A percentile compares a stretch with the other conserved stretches of the same genome.
Conservation (phyloP, 2,888 invertebrate genomes). For the Leptinotarsa peninsularis region DNA sequence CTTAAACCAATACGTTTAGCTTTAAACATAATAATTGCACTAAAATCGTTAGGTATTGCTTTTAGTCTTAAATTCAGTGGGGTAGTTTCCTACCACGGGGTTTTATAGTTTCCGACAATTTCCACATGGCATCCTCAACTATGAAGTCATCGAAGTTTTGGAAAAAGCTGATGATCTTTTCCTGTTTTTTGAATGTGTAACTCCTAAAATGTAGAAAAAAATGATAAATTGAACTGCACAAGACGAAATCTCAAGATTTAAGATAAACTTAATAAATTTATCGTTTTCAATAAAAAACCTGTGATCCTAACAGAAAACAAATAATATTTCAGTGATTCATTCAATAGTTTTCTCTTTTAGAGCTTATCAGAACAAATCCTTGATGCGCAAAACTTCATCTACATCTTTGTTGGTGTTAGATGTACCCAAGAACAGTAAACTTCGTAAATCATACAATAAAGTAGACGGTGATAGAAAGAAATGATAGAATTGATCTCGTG, state of each 20-base stretch:
- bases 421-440: no score
- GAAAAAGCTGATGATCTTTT: slow-evolving; percentile 94
- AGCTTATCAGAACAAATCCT: no score
- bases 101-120: slow-evolving; percentile 96
- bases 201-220: slow-evolving; percentile 72
- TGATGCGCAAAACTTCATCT: no score
- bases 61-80: slow-evolving; percentile 40
- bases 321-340: no score
- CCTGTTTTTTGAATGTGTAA: slow-evolving; percentile 93
- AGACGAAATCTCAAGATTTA: neutral
- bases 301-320: no score
- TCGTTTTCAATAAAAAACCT: no score
- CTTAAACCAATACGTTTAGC: slow-evolving; percentile 23
- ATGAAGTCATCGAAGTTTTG: slow-evolving; percentile 96
- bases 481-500: no score
- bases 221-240: slow-evolving; percentile 6
- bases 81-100: slow-evolving; percentile 77
- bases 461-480: no score
- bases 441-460: no score
- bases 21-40: slow-evolving; percentile 48
- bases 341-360: no score
- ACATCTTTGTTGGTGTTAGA: no score
- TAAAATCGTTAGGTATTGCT: slow-evolving; percentile 49
- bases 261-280: no score
- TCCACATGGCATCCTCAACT: slow-evolving; percentile 98